A percentile compares a stretch with the other conserved stretches of the same genome.
Conservation (phyloP, 2,113 vertebrate species). For the Morphnarchus princeps region DNA sequence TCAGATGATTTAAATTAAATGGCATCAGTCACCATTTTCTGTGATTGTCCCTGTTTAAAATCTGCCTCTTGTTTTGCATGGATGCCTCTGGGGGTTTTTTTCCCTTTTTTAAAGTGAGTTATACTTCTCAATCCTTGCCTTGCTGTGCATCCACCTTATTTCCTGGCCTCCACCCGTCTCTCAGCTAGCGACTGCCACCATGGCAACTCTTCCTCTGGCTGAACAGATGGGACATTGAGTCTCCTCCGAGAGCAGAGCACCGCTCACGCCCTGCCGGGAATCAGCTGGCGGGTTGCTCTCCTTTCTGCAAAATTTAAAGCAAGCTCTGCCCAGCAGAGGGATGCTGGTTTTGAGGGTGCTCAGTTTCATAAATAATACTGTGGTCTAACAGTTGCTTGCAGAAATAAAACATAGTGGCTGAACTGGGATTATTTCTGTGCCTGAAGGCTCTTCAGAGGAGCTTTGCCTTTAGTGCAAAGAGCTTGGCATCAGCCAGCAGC, state of each 20-base stretch:
- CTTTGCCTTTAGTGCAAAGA: neutral
- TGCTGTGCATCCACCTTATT: slow-evolving; percentile 1
- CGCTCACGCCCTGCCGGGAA: neutral
- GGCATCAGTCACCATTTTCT: neutral
- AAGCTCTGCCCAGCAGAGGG: neutral
- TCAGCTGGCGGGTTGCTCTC: neutral
- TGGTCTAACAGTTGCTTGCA: neutral
- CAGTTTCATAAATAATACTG: neutral
- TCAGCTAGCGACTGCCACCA: slow-evolving; percentile 25
- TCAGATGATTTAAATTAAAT: neutral
- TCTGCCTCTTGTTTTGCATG: neutral
- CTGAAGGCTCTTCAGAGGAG: slow-evolving; percentile 25
- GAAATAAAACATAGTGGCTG: neutral
- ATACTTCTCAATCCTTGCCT: neutral
- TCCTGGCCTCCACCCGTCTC: slow-evolving; percentile 14
- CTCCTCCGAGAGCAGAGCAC: neutral
- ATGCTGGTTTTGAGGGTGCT: neutral
- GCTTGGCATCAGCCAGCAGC: neutral
- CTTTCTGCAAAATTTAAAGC: neutral
- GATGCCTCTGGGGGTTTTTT: neutral
- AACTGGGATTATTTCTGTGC: neutral
- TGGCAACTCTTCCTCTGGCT: slow-evolving; percentile 48
- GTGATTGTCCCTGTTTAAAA: neutral
- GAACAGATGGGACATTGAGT: slow-evolving; percentile 50
- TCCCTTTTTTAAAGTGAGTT: neutral